These are phyloP conservation scores for Eulemur albifrons DNA, from an alignment of 2,797 vertebrate species.

Conservation along the genomic window DNA sequence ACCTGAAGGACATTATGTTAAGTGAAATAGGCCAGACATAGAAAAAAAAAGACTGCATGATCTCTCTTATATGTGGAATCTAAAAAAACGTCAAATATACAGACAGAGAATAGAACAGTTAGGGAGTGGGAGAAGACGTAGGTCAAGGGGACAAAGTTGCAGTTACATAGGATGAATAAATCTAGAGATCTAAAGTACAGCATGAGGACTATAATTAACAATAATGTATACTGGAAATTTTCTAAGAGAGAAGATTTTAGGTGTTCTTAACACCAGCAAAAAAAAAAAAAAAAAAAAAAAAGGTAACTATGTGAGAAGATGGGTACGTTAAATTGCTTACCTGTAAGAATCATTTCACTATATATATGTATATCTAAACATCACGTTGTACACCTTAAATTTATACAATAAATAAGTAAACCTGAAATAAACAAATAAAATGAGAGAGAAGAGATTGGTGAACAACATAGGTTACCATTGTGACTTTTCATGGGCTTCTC, in stretches of 20 bases:
- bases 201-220: neutral
- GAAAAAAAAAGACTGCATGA: neutral
- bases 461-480: neutral
- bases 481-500: neutral
- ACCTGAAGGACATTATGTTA: neutral
- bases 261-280: neutral
- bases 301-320: neutral
- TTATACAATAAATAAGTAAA: neutral
- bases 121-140: neutral
- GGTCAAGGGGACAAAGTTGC: neutral
- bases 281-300: neutral
- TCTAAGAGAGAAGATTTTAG: neutral
- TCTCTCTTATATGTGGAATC: neutral
- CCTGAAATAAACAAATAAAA: neutral
- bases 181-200: neutral
- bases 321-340: neutral
- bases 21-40: neutral
- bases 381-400: neutral
- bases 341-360: neutral
- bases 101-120: neutral
- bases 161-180: neutral
- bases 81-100: neutral
- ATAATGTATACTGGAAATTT: neutral
- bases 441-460: neutral
- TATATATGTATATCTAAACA: neutral